phyloP scores from a whole-genome alignment of 53 echinoderm and acorn worm species.

The Holothuria leucospilota region DNA sequence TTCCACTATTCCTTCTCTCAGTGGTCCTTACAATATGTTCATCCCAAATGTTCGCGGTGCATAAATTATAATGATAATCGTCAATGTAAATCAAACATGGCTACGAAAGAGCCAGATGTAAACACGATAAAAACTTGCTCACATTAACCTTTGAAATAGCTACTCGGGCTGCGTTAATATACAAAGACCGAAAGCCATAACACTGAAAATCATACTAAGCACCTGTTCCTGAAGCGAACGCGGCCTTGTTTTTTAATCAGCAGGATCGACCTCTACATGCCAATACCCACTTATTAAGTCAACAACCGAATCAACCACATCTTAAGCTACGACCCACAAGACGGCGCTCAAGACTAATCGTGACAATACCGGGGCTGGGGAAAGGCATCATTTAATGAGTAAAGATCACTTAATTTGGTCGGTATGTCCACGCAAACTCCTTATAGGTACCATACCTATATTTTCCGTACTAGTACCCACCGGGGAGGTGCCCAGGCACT shows the following conservation, averaged over 20 bases:
- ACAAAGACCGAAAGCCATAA: conserved; percentile 56
- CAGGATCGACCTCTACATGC: conserved; percentile 49
- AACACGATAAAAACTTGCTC: conserved; percentile 47
- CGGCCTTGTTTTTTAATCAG: conserved; percentile 46
- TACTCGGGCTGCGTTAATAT: conserved; percentile 60
- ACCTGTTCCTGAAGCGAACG: conserved; percentile 55
- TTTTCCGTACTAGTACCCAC: too few species aligned
- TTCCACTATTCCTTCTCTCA: conserved; percentile 42
- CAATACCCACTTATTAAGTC: conserved; percentile 56
- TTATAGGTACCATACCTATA: conserved; percentile 22
- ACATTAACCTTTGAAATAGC: conserved; percentile 63
- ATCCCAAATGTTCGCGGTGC: conserved; percentile 39
- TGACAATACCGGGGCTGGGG: conserved; percentile 45
- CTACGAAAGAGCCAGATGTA: conserved; percentile 43
- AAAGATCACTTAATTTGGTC: conserved; percentile 39
- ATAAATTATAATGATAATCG: conserved; percentile 66
- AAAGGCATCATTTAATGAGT: conserved; percentile 46
- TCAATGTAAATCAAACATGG: conserved; percentile 59
- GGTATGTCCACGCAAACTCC: conserved; percentile 59
- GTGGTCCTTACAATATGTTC: conserved; percentile 20
- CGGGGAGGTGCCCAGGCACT: too few species aligned
- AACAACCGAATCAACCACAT: conserved; percentile 53
- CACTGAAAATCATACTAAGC: conserved; percentile 68
- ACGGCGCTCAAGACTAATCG: conserved; percentile 60
- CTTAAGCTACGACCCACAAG: conserved; percentile 17